Evolutionary conservation across 2,113 vertebrate species (phyloP).

Genomic region (Isichthys henryi): DNA sequence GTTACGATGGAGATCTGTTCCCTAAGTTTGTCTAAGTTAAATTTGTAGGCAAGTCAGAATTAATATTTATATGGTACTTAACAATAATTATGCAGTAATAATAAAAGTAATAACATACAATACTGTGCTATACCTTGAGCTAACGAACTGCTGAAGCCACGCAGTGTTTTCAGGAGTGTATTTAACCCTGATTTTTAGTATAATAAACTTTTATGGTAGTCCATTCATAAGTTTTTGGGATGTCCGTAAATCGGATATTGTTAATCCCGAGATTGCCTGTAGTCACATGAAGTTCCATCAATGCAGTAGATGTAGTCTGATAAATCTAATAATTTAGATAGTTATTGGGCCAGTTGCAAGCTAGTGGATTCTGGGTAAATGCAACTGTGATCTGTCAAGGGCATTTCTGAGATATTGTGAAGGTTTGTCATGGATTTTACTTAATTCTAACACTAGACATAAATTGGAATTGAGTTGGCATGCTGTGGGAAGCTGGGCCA

Average conservation of each 20-base stretch:
- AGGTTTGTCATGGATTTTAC: not conserved
- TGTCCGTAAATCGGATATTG: not conserved
- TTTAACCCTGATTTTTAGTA: not conserved
- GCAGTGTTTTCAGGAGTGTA: not conserved
- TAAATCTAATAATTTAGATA: not conserved
- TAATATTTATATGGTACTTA: not conserved
- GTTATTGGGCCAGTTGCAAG: not conserved
- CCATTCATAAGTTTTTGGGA: not conserved
- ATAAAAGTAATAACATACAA: not conserved
- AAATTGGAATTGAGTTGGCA: not conserved
- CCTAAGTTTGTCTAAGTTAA: not conserved
- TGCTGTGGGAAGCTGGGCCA: not conserved
- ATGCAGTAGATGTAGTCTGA: not conserved
- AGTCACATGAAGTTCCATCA: not conserved
- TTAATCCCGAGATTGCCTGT: not conserved
- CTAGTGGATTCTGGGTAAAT: not conserved
- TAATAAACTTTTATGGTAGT: not conserved
- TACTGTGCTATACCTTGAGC: not conserved
- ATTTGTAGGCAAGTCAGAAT: not conserved
- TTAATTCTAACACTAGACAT: not conserved
- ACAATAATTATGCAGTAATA: not conserved
- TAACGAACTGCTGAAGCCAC: not conserved
- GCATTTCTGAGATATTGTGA: not conserved
- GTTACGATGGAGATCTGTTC: not conserved
- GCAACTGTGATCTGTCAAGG: not conserved